phyloP scores from a whole-genome alignment of 2,888 invertebrate genomes.

The Agriopis aurantiaria region DNA sequence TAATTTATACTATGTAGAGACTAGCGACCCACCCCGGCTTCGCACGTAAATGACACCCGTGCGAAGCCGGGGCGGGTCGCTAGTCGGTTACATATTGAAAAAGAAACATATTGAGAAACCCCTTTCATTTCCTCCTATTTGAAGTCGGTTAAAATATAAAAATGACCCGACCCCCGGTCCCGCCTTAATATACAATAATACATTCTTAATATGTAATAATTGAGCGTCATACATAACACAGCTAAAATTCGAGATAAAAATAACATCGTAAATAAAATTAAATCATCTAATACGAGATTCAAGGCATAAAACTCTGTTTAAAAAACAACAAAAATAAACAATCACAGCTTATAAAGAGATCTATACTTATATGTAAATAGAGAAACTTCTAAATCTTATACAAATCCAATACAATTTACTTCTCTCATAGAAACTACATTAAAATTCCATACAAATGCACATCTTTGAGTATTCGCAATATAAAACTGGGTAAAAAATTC shows the following conservation, averaged over 20 bases:
- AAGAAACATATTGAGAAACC: no score
- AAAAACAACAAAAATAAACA: constrained; percentile 37
- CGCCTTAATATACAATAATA: constrained; percentile 31
- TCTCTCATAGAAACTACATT: constrained; percentile 47
- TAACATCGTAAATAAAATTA: constrained; percentile 32
- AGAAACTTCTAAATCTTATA: constrained; percentile 49
- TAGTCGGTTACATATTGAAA: no score
- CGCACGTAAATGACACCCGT: no score
- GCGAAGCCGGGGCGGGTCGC: no score
- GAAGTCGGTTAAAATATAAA: no score
- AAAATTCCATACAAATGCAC: constrained; percentile 44
- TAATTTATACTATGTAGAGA: no score
- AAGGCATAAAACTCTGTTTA: constrained; percentile 41
- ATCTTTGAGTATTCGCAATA: constrained; percentile 54
- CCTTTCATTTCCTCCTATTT: no score
- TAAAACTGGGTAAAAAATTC: constrained; percentile 72
- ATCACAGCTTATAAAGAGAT: constrained; percentile 40
- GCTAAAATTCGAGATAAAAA: constrained; percentile 55
- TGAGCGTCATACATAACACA: constrained; percentile 72
- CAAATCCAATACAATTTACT: constrained; percentile 42
- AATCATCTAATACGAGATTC: constrained; percentile 50
- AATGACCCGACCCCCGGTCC: no score
- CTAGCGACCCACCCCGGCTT: no score
- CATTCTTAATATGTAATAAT: constrained; percentile 66
- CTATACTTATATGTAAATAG: constrained; percentile 39